These are phyloP conservation scores for Rhinopomastus cyanomelas DNA, from an alignment of 2,113 vertebrate genomes.

Conservation along the genomic window DNA sequence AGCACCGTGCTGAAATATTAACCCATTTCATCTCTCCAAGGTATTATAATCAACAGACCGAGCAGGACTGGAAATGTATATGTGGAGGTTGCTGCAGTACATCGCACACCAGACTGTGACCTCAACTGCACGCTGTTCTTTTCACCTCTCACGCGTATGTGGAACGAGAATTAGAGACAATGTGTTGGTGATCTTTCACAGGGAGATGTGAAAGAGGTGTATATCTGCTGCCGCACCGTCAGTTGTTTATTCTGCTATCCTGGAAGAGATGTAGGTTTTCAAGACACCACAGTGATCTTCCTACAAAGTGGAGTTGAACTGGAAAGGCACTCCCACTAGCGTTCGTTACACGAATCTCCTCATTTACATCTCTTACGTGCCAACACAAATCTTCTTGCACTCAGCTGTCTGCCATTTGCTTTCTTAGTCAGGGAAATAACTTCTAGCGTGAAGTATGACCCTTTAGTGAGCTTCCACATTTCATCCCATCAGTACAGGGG, in stretches of 20 bases:
- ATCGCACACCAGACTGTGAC: background rate
- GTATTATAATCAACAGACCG: background rate
- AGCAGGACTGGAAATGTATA: background rate
- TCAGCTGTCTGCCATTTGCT: background rate
- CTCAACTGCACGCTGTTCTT: background rate
- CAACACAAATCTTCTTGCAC: background rate
- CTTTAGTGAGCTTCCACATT: background rate
- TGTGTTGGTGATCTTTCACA: background rate
- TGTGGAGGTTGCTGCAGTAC: background rate
- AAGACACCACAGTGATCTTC: conserved; percentile 17
- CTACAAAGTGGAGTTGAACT: background rate
- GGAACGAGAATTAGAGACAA: background rate
- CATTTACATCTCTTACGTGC: background rate
- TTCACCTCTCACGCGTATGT: background rate
- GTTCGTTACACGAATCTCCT: background rate
- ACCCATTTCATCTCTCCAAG: conserved; percentile 17
- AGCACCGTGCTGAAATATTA: conserved; percentile 38
- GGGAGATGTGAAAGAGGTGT: background rate
- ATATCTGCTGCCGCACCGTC: background rate
- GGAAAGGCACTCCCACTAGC: background rate
- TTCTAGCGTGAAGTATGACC: background rate
- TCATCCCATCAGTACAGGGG: background rate
- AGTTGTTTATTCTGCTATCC: background rate
- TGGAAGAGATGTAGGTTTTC: background rate
- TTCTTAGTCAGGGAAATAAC: background rate